Conservation (phyloP, 2,797 vertebrate species). For the Lutjanus campechanus region DNA sequence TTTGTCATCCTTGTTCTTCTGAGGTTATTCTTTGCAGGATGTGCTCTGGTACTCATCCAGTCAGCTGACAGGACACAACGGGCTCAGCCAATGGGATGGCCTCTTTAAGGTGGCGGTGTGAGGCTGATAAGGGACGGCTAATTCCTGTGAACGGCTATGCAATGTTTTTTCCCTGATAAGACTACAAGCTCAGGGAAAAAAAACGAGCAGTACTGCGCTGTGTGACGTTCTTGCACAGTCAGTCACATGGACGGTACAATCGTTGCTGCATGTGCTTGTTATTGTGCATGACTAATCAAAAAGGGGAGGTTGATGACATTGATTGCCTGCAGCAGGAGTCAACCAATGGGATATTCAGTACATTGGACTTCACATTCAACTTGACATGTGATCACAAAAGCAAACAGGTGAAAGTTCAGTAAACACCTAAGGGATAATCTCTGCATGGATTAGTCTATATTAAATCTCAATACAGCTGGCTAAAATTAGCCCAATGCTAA, state of each 20-base stretch:
- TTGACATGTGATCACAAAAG: constrained; percentile 15
- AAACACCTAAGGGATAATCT: constrained; percentile 15
- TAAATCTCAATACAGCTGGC: constrained; percentile 16
- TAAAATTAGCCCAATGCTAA: constrained; percentile 14
- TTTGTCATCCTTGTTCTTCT: constrained; percentile 34
- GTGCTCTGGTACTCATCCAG: constrained; percentile 49
- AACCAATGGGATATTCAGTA: constrained; percentile 24
- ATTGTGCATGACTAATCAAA: constrained; percentile 54
- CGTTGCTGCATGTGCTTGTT: constrained; percentile 48
- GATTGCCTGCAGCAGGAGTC: constrained; percentile 11
- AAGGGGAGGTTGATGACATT: constrained; percentile 5
- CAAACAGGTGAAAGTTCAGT: constrained; percentile 24
- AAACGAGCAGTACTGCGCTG: constrained; percentile 5
- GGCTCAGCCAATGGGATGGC: constrained; percentile 71
- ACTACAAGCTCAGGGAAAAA: constrained; percentile 35
- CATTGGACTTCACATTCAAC: constrained; percentile 33
- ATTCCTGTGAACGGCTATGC: constrained; percentile 62
- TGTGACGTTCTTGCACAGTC: constrained; percentile 37
- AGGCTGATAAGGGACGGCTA: constrained; percentile 79
- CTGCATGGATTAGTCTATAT: background rate
- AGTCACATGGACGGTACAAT: constrained; percentile 62
- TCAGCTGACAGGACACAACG: constrained; percentile 50
- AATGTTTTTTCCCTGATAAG: constrained; percentile 83
- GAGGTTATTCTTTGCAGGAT: constrained; percentile 38
- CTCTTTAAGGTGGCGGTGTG: constrained; percentile 58